phyloP scores from a whole-genome alignment of 2,113 vertebrate species.

The Narcine bancroftii region DNA sequence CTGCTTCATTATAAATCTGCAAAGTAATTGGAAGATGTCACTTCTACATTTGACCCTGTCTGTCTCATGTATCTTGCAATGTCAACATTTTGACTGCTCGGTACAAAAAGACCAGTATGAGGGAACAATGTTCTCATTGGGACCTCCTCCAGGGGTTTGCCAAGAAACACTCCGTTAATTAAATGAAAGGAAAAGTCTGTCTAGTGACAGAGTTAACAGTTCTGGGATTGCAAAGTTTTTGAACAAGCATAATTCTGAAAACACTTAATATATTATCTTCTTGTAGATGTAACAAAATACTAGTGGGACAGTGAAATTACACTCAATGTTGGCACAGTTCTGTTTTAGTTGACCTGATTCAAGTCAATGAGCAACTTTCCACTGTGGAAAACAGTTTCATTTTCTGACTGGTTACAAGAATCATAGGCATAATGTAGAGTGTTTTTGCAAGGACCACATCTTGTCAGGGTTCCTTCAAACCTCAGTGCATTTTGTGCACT shows the following conservation, averaged over 20 bases:
- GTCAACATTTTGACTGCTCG: slow-evolving; percentile 19
- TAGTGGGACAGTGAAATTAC: slow-evolving; percentile 15
- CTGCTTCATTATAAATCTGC: slow-evolving; percentile 19
- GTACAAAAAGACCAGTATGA: neutral
- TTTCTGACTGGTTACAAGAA: neutral
- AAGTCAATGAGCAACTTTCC: neutral
- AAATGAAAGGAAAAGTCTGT: slow-evolving; percentile 33
- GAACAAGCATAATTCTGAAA: neutral
- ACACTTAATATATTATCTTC: slow-evolving; percentile 22
- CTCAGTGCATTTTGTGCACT: neutral
- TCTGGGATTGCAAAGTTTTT: neutral
- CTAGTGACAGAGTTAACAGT: neutral
- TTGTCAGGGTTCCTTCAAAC: neutral
- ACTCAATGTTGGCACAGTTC: neutral
- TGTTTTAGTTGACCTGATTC: neutral
- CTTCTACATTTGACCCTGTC: neutral
- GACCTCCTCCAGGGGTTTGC: slow-evolving; percentile 1
- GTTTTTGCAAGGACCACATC: neutral
- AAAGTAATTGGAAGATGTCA: slow-evolving; percentile 6
- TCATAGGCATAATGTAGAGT: neutral
- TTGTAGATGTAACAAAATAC: neutral
- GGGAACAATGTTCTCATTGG: neutral
- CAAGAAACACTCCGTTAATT: slow-evolving; percentile 34
- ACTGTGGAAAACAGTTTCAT: neutral
- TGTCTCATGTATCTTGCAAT: neutral